These are phyloP conservation scores for Apostichopus californicus DNA, from an alignment of 35 echinoderm and acorn worm genomes.

Conservation along the genomic window DNA sequence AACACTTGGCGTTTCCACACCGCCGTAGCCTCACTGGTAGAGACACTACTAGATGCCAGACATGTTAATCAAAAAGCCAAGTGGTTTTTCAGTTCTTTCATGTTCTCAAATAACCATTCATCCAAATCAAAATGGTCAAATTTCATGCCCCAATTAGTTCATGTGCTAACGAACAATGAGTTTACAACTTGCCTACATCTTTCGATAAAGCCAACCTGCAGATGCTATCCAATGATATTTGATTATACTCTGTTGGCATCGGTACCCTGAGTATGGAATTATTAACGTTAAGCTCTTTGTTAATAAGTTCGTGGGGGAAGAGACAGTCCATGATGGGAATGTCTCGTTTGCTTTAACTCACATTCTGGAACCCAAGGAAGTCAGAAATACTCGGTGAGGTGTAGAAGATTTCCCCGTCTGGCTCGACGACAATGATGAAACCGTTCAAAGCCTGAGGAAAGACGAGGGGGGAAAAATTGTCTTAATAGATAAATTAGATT, in stretches of 20 bases:
- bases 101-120: neutral
- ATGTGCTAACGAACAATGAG: neutral
- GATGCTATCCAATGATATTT: neutral
- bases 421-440: constrained; percentile 86
- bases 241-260: no score
- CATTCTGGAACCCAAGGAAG: constrained; percentile 93
- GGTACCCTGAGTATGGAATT: no score
- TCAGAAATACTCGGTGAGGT: constrained; percentile 84
- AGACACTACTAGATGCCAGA: neutral
- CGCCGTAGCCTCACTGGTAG: neutral
- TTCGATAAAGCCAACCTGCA: neutral
- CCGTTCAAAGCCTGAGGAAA: constrained; percentile 86
- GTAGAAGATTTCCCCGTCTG: constrained; percentile 90
- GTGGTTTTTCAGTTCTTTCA: neutral
- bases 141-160: constrained; percentile 9
- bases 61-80: neutral
- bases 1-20: neutral
- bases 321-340: no score
- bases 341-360: constrained; percentile 40
- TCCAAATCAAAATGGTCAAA: neutral
- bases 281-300: no score
- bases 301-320: no score
- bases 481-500: neutral
- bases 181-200: neutral
- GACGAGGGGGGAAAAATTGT: neutral